Conservation (phyloP, 2,888 invertebrate genomes). For the Troides helena region DNA sequence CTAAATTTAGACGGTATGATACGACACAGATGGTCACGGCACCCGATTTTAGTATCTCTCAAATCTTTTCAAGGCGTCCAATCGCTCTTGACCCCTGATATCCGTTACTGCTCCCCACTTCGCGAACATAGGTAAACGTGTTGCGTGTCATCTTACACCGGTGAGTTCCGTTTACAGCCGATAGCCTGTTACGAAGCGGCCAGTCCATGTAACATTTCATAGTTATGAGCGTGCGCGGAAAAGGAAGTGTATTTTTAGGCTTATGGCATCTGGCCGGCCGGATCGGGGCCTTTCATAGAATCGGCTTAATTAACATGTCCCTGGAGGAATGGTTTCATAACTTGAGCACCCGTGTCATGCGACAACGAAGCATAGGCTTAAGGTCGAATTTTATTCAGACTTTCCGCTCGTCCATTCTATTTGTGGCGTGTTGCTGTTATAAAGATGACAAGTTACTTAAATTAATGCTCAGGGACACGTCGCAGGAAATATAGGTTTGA, state of each 20-base stretch:
- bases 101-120: slow-evolving; percentile 48
- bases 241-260: slow-evolving; percentile 78
- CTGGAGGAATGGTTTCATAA: slow-evolving; percentile 63
- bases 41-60: slow-evolving; percentile 75
- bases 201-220: slow-evolving; percentile 70
- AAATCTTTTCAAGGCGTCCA: slow-evolving; percentile 68
- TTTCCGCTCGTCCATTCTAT: slow-evolving; percentile 37
- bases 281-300: slow-evolving; percentile 68
- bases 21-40: slow-evolving; percentile 75
- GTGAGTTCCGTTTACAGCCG: slow-evolving; percentile 62
- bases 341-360: slow-evolving; percentile 47
- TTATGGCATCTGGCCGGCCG: slow-evolving; percentile 68
- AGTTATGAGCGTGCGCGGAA: slow-evolving; percentile 73
- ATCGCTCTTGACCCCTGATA: slow-evolving; percentile 51
- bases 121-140: slow-evolving; percentile 45
- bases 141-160: slow-evolving; percentile 50
- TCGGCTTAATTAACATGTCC: slow-evolving; percentile 73
- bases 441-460: slow-evolving; percentile 40
- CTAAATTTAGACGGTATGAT: slow-evolving; percentile 75
- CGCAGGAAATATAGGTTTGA: slow-evolving; percentile 36
- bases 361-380: slow-evolving; percentile 54
- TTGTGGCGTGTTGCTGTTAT: slow-evolving; percentile 43
- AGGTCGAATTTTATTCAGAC: slow-evolving; percentile 36
- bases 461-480: slow-evolving; percentile 33
- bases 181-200: slow-evolving; percentile 72